Base-by-base conservation (phyloP, 2,797 vertebrate species). In the Crenuchus spilurus region DNA sequence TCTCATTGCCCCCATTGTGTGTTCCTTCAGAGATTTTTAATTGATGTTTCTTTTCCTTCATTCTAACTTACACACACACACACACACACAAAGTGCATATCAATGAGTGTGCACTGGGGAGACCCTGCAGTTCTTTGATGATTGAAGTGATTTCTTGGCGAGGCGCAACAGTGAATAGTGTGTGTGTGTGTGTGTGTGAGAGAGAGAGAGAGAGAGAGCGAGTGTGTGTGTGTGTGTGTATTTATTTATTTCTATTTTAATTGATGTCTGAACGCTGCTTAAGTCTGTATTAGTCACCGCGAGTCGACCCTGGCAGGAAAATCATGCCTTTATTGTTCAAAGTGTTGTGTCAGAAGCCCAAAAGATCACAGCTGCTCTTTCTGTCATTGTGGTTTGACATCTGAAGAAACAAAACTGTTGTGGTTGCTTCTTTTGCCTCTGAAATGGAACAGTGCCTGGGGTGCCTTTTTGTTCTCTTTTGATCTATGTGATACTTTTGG, bases 21-120 rank as follows among this genome's bases (percentile, higher is more conserved):
- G 69, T 66, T 48, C 73, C 52, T 83, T 82, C 80, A 65, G 71
- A 64, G 72, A 76, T 68, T 80, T 81, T 33, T 65, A 77, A 77
- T 67, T 77, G 63, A 63, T 82, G 83, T 79, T 75, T 76, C 63
- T 80, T n/a, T 68, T 31, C 26, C 33, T 74, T 46, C 20, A 54
- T 52, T 63, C 61, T 80, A 52, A 52, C 48, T 48, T 18, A 37
- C 46, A 51, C 30, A 35, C 20, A 51, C 44, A 51, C 13, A 42
- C 16, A 18, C n/a, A 30, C 20, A 5, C 10, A 33, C 10, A 35
- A 49, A 33, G 44, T 49, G 46, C 18, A 88, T 88, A 76, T 86
- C 79, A 85, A 58, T 82, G 83, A 72, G 13, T 75, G 72, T 37
- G 72, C 86, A 79, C 54, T 30, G 63, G 48, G n/a, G 70, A 68